Conservation (phyloP, 2,113 vertebrate genomes). For the Glaucidium brasilianum region DNA sequence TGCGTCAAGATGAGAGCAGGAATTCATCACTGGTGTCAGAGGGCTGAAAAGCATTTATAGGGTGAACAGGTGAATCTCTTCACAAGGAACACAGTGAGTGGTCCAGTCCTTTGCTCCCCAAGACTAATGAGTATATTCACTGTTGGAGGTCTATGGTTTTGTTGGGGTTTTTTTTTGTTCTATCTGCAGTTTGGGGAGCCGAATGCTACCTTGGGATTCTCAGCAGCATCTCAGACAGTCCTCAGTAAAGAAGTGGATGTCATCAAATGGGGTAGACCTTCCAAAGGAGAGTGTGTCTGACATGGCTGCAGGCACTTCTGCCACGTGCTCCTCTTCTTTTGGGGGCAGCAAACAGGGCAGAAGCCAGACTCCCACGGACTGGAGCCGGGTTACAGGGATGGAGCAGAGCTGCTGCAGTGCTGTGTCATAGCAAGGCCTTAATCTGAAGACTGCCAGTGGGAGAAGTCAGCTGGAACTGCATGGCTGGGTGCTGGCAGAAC, state of each 20-base stretch:
- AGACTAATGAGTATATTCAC: background rate
- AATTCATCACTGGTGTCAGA: background rate
- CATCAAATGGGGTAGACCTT: background rate
- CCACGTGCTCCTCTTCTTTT: fast-evolving
- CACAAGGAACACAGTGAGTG: background rate
- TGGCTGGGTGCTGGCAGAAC: background rate
- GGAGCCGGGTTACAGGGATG: background rate
- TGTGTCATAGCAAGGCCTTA: background rate
- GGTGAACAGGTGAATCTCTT: background rate
- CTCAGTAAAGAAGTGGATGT: background rate
- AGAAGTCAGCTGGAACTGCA: background rate
- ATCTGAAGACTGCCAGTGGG: background rate
- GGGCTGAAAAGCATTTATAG: background rate
- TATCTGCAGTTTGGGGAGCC: background rate
- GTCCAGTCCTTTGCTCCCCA: background rate
- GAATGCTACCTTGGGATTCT: background rate
- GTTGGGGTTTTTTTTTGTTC: background rate
- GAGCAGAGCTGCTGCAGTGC: background rate
- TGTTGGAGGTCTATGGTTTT: background rate
- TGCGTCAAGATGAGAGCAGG: background rate
- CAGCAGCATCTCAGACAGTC: background rate
- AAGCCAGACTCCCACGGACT: background rate
- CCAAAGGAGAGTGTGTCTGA: background rate
- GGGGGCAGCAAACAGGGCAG: background rate
- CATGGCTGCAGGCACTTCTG: background rate